These are phyloP conservation scores for Nyctalus aviator DNA, from an alignment of 2,797 vertebrate species.

Conservation along the genomic window DNA sequence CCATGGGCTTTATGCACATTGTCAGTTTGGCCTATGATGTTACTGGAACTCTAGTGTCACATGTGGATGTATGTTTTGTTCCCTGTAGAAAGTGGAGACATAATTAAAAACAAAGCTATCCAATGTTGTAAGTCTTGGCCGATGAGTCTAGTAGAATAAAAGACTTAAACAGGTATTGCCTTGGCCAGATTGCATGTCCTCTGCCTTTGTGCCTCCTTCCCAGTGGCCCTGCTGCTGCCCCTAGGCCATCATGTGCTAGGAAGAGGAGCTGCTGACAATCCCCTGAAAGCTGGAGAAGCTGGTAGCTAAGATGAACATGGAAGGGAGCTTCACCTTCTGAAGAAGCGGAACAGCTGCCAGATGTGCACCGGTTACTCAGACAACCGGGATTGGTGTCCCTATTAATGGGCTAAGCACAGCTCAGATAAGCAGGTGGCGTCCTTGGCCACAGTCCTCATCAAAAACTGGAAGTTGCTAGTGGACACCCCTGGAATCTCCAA, in stretches of 20 bases:
- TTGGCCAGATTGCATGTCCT: background rate
- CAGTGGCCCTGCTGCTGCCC: background rate
- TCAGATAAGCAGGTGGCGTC: conserved; percentile 92
- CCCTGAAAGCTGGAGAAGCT: background rate
- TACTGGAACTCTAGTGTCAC: background rate
- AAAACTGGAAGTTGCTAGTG: conserved; percentile 96
- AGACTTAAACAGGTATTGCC: background rate
- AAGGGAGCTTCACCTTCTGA: background rate
- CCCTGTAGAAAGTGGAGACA: background rate
- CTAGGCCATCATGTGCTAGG: background rate
- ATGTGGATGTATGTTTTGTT: background rate
- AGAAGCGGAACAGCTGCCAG: background rate
- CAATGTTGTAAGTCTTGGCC: background rate
- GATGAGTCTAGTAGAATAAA: background rate
- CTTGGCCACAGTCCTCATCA: conserved; percentile 95
- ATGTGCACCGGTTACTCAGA: conserved; percentile 84
- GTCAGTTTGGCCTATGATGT: background rate
- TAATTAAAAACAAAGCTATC: background rate
- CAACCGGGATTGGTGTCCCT: conserved; percentile 96
- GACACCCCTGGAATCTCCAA: conserved; percentile 87
- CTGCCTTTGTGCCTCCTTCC: background rate
- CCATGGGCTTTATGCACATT: background rate
- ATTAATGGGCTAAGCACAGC: conserved; percentile 97
- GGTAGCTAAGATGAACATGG: background rate
- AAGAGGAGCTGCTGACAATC: background rate